Conservation (phyloP, 1,140 invertebrate species). For the Onthophagus taurus region DNA sequence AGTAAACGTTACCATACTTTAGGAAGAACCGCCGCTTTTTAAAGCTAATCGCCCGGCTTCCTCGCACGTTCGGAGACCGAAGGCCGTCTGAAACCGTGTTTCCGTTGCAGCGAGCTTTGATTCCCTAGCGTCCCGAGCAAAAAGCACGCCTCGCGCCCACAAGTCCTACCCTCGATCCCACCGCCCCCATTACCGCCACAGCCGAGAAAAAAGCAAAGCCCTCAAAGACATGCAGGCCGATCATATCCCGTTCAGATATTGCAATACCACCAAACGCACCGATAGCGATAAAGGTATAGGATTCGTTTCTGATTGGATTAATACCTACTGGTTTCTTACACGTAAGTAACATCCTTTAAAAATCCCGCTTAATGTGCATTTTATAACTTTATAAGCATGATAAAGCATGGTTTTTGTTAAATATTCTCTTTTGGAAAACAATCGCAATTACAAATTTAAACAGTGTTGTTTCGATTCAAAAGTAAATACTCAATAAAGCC, state of each 20-base stretch:
- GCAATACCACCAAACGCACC: not conserved
- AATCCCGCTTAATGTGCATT: not conserved
- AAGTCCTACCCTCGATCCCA: slow-evolving; percentile 1
- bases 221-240: slow-evolving; percentile 8
- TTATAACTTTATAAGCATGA: not conserved
- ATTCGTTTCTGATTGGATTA: slow-evolving; percentile 11
- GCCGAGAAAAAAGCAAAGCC: not conserved
- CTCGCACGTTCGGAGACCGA: too few relatives aligned
- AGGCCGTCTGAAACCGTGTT: slow-evolving; percentile 2
- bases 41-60: too few relatives aligned
- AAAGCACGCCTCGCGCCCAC: too few relatives aligned
- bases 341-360: not conserved
- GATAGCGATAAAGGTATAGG: slow-evolving; percentile 1
- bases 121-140: too few relatives aligned
- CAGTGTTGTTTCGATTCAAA: too few relatives aligned
- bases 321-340: not conserved
- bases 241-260: not conserved
- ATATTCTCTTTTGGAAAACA: too few relatives aligned
- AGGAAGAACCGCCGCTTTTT: too few relatives aligned
- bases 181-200: not conserved
- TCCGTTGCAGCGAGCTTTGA: slow-evolving; percentile 2
- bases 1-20: too few relatives aligned
- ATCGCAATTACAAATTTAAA: too few relatives aligned
- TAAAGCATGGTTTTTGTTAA: too few relatives aligned
- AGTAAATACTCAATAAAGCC: too few relatives aligned